Base-by-base conservation (phyloP, 92 coral and sea anemone species). In the Porites evermanni region DNA sequence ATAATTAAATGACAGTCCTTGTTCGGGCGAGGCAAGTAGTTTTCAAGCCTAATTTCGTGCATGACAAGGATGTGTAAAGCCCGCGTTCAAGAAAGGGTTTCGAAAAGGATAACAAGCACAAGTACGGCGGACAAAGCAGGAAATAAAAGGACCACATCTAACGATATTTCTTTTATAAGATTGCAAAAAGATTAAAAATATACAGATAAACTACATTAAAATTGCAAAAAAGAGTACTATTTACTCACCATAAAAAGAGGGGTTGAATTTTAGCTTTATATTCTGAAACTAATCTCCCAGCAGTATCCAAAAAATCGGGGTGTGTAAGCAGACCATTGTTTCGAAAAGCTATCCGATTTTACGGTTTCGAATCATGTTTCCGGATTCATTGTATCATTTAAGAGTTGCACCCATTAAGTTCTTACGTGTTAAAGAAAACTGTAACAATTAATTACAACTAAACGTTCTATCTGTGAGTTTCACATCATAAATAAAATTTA, bases 281-380 rank as follows among this genome's bases (percentile, higher is more conserved):
- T 38, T 38, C 5, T 4, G 24, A 67, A 67, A 21, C 13, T 1
- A 21, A 23, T 24, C 12, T 23, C 13, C 26, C 4, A 8, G 24
- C 4, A 11, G 47, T 38, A 1, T 67, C 3, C 13, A 12, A 12
- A 67, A 8, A 23, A 2, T 67, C 12, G 61, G 14, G 50, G 47
- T 21, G 72, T 67, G 50, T 67, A 23, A 24, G 72, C 38, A 67
- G 8, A 7, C 72, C 72, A 67, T 67, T 67, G 72, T 63, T 16
- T 63, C 47, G 47, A 38, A 38, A 38, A 38, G 47, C 1, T 63
- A 7, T 63, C 18, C 2, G 6, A 63, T 63, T 20, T 14, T 16
- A 2, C 72, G 38, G 72, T 67, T 67, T 67, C 72, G 72, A 67
- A 67, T 67, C 72, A 67, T 11, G 24, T 67, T 67, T 24, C 38